Percentiles rank a stretch among this genome's conserved stretches.
Evolutionary conservation across 2,113 vertebrate genomes (phyloP).

Genomic region (Vombatus ursinus): DNA sequence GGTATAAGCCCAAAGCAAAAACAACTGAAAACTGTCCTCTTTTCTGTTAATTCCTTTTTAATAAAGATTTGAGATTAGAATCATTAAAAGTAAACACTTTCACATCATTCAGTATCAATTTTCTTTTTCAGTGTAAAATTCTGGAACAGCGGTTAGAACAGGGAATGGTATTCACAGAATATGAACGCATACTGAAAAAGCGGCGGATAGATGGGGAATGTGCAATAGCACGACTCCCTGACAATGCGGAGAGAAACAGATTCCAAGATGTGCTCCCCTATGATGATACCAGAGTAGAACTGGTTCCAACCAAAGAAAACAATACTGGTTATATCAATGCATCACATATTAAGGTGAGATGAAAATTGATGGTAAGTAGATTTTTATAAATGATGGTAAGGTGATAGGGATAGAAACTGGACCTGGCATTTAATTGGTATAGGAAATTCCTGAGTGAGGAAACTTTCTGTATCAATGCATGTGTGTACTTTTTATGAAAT

Average conservation of each 20-base stretch:
- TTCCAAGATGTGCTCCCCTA: conserved; percentile 98
- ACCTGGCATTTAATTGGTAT: background rate
- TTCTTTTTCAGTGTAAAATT: conserved; percentile 87
- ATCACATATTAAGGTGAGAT: conserved; percentile 92
- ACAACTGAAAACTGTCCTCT: background rate
- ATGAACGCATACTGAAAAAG: conserved; percentile 91
- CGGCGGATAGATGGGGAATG: conserved; percentile 84
- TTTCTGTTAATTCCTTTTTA: background rate
- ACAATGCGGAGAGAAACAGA: conserved; percentile 94
- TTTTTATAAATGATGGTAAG: background rate
- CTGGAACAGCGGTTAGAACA: conserved; percentile 93
- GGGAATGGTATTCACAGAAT: conserved; percentile 94
- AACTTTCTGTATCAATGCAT: background rate
- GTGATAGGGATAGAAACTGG: background rate
- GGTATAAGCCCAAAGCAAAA: background rate
- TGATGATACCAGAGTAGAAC: conserved; percentile 93
- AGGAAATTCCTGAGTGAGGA: background rate
- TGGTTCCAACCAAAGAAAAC: conserved; percentile 98
- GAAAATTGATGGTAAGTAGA: rapidly evolving
- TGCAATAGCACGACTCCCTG: conserved; percentile 88
- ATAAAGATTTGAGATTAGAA: background rate
- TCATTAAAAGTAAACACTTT: rapidly evolving
- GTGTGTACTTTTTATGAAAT: background rate
- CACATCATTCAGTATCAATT: background rate
- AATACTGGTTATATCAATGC: conserved; percentile 99